Conservation (phyloP, 2,888 invertebrate genomes). For the Hanleya hanleyi region DNA sequence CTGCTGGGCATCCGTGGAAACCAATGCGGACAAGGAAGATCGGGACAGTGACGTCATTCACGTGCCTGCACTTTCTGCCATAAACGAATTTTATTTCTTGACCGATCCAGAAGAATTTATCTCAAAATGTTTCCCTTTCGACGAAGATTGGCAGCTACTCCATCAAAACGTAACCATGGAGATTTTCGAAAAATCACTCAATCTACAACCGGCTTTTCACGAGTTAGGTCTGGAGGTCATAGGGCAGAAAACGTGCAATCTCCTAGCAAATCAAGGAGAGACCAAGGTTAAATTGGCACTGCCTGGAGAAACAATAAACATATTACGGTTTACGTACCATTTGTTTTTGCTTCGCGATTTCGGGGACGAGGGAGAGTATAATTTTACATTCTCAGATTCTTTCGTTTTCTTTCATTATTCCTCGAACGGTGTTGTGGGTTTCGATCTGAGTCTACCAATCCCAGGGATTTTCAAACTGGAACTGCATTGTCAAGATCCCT, state of each 20-base stretch:
- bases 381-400: background rate
- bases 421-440: background rate
- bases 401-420: background rate
- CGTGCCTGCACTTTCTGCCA: background rate
- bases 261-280: background rate
- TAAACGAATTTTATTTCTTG: slow-evolving; percentile 47
- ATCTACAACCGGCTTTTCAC: slow-evolving; percentile 47
- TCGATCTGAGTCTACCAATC: background rate
- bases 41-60: background rate
- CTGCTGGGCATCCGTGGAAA: background rate
- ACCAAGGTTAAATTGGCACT: background rate
- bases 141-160: slow-evolving; percentile 48
- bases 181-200: slow-evolving; percentile 43
- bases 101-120: slow-evolving; percentile 49
- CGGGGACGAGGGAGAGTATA: background rate
- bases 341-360: background rate
- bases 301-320: background rate
- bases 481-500: background rate
- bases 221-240: slow-evolving; percentile 31
- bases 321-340: background rate
- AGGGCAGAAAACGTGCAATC: background rate
- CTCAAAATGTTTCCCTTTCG: slow-evolving; percentile 46
- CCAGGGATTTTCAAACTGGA: background rate
- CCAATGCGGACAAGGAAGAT: background rate
- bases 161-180: slow-evolving; percentile 34